Conservation (phyloP, 1,140 invertebrate species). For the Chironomus striatipennis region DNA sequence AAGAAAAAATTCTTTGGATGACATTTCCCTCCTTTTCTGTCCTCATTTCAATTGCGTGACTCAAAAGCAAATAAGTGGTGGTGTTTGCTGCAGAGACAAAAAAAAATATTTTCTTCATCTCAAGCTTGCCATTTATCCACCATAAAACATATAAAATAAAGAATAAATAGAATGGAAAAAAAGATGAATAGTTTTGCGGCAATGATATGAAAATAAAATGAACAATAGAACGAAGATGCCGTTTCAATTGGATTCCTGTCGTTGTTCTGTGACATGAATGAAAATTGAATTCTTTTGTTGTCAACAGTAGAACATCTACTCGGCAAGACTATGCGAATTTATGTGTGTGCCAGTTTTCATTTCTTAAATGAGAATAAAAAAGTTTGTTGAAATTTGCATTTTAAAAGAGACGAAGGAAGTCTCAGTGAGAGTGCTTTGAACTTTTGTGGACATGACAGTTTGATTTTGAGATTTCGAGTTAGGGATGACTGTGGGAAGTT, state of each 20-base stretch:
- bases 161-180: neutral
- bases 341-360: neutral
- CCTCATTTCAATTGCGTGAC: neutral
- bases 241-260: conserved; percentile 1
- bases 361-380: neutral
- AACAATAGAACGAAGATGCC: conserved; percentile 6
- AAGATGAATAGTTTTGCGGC: conserved; percentile 7
- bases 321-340: neutral
- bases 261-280: neutral
- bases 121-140: neutral
- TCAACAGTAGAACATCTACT: neutral
- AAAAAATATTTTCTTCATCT: neutral
- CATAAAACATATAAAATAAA: neutral
- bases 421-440: neutral
- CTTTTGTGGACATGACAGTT: too few relatives aligned
- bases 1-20: neutral
- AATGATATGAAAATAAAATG: conserved; percentile 15
- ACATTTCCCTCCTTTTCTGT: neutral
- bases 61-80: neutral
- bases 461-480: too few relatives aligned
- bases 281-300: conserved; percentile 14
- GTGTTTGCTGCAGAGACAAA: neutral
- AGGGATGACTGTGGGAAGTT: too few relatives aligned
- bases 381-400: neutral
- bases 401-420: neutral